Evolutionary conservation across 2,888 invertebrate species (phyloP), one percentile per base, ranked within the genome.

Genomic region (Lasioglossum malachurum): DNA sequence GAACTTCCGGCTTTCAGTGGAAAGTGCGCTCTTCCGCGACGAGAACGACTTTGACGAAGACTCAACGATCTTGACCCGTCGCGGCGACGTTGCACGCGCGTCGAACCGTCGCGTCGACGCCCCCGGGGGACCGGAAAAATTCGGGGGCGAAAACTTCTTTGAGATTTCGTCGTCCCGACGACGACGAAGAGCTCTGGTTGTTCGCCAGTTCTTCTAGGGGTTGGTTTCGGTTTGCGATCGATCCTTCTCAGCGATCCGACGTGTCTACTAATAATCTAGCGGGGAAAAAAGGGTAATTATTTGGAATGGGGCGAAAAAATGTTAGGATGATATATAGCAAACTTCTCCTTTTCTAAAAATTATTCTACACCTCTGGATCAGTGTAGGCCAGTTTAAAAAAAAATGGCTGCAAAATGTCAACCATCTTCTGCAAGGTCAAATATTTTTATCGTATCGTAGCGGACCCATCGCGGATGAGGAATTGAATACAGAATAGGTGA

Each of bases 1-100:
- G 78, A 85, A 79, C 75, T 85, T 85, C 83, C 85, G 75, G 79
- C 83, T 83, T 83, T 83, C 83, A 79, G 31, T 14, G 67, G 46
- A 83, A 76, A 83, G 83, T 76, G 46, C 73, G 72, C 75, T 76
- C 78, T 79, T 78, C 73, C 75, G 78, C 72, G 84, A 72, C 75
- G 14, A 73, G 84, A 57, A 76, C 83, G 84, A 85, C 84, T 82
- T 78, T 74, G 74, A 74, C 57, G 73, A 84, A 82, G 77, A 41
- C 78, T 19, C 76, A n/a, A 8, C 53, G 44, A 16, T 23, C 75
- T 8, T 7, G 41, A 4, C 38, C 38, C n/a, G 31, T 2, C 53
- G 67, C 27, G 27, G 60, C 60, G 60, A 60, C 60, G 27, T 5
- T 14, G n/a, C 44, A 23, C 75, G 49, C 31, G 69, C 57, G 57